Base-by-base conservation (phyloP, 1,140 invertebrate genomes). In the Pachyrhynchus sulphureomaculatus region DNA sequence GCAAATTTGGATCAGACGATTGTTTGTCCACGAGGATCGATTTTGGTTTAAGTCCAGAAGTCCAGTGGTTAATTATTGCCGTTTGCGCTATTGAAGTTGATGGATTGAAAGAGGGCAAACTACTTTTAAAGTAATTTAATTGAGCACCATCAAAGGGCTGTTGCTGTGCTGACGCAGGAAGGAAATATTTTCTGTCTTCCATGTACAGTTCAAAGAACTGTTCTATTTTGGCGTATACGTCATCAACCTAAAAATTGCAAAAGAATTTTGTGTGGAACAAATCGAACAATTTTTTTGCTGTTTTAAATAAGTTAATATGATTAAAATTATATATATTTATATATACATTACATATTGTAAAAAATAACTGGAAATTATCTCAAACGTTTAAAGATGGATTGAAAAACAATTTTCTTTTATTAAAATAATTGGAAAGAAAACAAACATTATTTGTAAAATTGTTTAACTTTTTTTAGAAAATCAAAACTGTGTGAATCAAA, bases 141-240 rank as follows among this genome's bases (percentile, higher is more conserved):
- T 12, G 9, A 37, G 21, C 10, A 12, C 6, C 41, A 12, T 41
- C 9, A 8, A 24, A 8, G 32, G 24, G 4, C 32, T 47, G 41
- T 42, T 29, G 36, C 21, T 52, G 32, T n/a, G 36, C 39, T 4
- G 36, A 9, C 15, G 34, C 24, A 20, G 52, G 48, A 33, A 62
- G 41, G 24, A 62, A 54, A 21, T 52, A 79, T 76, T 89, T 86
- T 71, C 93, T 82, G 78, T 96, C 93, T 77, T 95, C 92, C 82
- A 93, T 85, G 76, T 95, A 95, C 79, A 96, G 83, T 74, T 96
- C 93, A 73, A 96, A 86, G 69, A 97, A 83, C 77, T 95, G 86
- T 79, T 96, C 93, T 73, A 97, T 81, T 82, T 96, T 96, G 71
- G 85, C 85, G 81, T 96, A 93, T 77, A 94, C 93, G 76, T 95